Base-by-base conservation (phyloP, 2,888 invertebrate genomes). In the Noctua janthina region DNA sequence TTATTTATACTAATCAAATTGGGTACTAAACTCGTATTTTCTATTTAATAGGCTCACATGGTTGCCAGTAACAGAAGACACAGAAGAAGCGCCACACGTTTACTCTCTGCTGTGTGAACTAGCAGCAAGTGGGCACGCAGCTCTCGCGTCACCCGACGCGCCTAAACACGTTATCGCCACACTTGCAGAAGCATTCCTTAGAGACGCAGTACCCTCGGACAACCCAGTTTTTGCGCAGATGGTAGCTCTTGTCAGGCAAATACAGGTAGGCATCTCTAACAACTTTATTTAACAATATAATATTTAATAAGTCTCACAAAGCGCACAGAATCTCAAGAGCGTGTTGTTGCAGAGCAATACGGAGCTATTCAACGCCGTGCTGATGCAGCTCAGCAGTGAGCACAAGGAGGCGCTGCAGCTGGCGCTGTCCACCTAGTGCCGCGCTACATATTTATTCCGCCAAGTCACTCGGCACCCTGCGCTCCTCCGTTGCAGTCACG, bases 31-130 rank as follows among this genome's bases (percentile, higher is more conserved):
- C 35, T 59, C 51, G 6, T n/a, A 17, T 68, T 7, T 68, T 29
- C 5, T 66, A 78, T 78, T 81, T 75, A 2, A 39, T 90, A 98
- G 98, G 98, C 95, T 99, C 91, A 98, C 98, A 79, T 99, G 99
- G 99, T 97, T 99, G 92, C 99, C 99, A 15, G 99, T 99, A 62
- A 98, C 98, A 89, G 99, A 99, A 93, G 99, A 99, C 95, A 98
- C 98, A 23, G 99, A 99, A 90, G 99, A 99, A 96, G 99, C 99
- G 73, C 98, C 99, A 46, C 99, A 99, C 93, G 98, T 99, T 85
- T 99, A 99, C 95, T 98, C 98, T 80, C 99, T 99, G 95, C 97
- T 99, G 88, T 99, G 99, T 96, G 99, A 99, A 97, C 97, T 99
- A 89, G 98, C 99, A 86, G 99, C 99, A 95, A 97, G 98, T 90